Evolutionary conservation across 1,140 invertebrate species (phyloP).

Genomic region (Apolygus lucorum): DNA sequence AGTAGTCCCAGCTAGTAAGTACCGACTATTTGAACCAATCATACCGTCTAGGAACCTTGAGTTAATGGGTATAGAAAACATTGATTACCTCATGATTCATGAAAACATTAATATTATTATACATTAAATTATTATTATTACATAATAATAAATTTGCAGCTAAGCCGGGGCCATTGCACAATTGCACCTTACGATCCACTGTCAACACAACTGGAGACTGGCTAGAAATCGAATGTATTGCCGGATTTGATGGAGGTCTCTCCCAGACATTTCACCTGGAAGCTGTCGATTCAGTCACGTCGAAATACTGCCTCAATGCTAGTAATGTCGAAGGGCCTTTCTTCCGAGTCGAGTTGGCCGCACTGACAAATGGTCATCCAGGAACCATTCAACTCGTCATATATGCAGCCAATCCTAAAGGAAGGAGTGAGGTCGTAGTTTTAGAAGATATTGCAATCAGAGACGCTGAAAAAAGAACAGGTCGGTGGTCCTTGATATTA

Average conservation of each 20-base stretch:
- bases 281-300: slow-evolving; percentile 62
- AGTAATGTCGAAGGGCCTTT: slow-evolving; percentile 49
- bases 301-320: slow-evolving; percentile 58
- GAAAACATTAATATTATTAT: no score
- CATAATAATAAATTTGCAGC: slow-evolving; percentile 45
- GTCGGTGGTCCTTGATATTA: slow-evolving; percentile 44
- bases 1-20: slow-evolving; percentile 65
- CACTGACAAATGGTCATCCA: slow-evolving; percentile 50
- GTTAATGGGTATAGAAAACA: background rate
- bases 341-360: slow-evolving; percentile 58
- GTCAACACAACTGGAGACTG: slow-evolving; percentile 58
- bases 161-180: slow-evolving; percentile 67
- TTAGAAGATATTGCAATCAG: slow-evolving; percentile 77
- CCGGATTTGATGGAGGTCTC: slow-evolving; percentile 74
- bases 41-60: background rate
- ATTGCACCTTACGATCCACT: slow-evolving; percentile 68
- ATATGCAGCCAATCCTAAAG: slow-evolving; percentile 80
- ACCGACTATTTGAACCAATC: no score
- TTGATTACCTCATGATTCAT: no score
- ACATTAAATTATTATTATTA: background rate
- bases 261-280: slow-evolving; percentile 73
- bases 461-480: slow-evolving; percentile 75
- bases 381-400: slow-evolving; percentile 63
- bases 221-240: slow-evolving; percentile 59
- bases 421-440: slow-evolving; percentile 66